These are phyloP conservation scores for Falco peregrinus DNA, from an alignment of 2,797 vertebrate genomes.

Conservation along the genomic window DNA sequence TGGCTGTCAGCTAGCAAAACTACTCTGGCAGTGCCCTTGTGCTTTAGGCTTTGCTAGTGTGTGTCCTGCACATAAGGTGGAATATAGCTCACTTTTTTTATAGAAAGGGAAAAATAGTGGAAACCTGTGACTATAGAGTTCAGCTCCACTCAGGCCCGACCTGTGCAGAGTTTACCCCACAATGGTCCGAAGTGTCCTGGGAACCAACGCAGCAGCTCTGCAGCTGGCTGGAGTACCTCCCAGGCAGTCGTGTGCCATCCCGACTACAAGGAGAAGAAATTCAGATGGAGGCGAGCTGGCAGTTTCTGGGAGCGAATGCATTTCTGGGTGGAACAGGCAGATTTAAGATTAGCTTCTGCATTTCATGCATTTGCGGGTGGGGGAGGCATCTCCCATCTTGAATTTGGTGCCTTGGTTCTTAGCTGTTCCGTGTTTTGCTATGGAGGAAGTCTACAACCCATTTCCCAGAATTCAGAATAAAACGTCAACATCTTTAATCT, in stretches of 20 bases:
- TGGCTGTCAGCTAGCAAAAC: neutral
- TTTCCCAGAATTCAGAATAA: neutral
- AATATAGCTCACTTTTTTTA: neutral
- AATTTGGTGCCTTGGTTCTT: neutral
- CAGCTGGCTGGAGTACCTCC: neutral
- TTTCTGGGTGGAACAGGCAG: neutral
- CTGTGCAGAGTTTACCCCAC: neutral
- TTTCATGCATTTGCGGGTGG: neutral
- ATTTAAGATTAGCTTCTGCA: neutral
- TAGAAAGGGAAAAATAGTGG: neutral
- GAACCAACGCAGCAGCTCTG: neutral
- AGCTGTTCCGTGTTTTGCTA: neutral
- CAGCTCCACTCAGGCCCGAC: neutral
- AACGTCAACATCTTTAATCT: neutral
- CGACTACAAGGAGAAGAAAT: neutral
- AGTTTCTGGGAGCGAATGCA: neutral
- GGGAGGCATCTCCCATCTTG: neutral
- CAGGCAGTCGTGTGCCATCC: neutral
- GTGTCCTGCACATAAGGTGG: fast-evolving
- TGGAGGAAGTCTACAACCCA: neutral
- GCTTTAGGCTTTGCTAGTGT: neutral
- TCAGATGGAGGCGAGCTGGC: neutral
- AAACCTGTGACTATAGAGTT: neutral
- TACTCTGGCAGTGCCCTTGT: neutral
- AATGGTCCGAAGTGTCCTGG: neutral